phyloP scores from a whole-genome alignment of 1,140 invertebrate genomes.

The Drosophila littoralis region DNA sequence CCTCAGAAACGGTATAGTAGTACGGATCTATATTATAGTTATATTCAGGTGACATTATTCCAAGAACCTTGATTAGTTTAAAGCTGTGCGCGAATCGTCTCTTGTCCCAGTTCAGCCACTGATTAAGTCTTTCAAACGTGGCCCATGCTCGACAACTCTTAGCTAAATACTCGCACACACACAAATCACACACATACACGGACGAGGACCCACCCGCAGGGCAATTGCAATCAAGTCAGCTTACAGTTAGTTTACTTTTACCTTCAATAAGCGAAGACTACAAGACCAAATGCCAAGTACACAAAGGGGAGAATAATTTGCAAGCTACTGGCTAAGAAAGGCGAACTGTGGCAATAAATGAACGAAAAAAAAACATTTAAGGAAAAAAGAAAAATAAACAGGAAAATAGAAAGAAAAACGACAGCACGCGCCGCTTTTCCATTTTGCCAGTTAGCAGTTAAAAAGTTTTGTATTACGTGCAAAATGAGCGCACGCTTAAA shows the following conservation, averaged over 20 bases:
- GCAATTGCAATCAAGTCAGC: constrained; percentile 39
- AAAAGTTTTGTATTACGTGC: constrained; percentile 73
- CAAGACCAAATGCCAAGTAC: constrained; percentile 50
- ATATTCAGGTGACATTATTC: background rate
- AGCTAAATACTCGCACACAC: constrained; percentile 12
- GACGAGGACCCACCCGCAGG: constrained; percentile 4
- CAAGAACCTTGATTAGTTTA: background rate
- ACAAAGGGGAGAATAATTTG: constrained; percentile 55
- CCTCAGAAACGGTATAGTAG: no score
- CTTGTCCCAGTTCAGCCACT: constrained; percentile 8
- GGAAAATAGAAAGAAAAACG: constrained; percentile 57
- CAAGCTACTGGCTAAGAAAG: constrained; percentile 47
- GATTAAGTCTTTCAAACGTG: constrained; percentile 23
- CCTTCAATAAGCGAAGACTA: constrained; percentile 44
- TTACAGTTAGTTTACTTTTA: constrained; percentile 56
- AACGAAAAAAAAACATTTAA: constrained; percentile 24
- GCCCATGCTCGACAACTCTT: background rate
- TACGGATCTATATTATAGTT: no score
- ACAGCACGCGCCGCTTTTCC: constrained; percentile 60
- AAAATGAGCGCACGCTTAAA: constrained; percentile 65
- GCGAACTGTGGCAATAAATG: constrained; percentile 25
- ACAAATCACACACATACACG: background rate
- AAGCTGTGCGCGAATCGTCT: background rate
- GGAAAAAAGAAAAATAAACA: constrained; percentile 31
- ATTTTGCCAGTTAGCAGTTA: constrained; percentile 54